phyloP scores from a whole-genome alignment of 2,797 vertebrate species.

The Steatocranus sp. region DNA sequence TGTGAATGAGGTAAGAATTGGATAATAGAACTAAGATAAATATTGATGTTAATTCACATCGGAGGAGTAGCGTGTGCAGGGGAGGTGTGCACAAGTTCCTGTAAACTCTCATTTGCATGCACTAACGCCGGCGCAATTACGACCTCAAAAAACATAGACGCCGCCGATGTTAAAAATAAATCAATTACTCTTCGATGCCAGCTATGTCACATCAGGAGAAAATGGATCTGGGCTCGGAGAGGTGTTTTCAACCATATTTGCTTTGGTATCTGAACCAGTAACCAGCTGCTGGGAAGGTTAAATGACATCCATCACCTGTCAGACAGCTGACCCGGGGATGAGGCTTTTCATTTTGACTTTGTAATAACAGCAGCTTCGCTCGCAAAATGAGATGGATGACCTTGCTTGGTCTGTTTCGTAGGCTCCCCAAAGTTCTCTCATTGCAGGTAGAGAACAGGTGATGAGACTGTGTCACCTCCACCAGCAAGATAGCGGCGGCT shows the following conservation, averaged over 20 bases:
- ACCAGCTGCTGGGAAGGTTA: slow-evolving; percentile 63
- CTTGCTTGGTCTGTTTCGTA: slow-evolving; percentile 30
- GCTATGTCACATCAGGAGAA: slow-evolving; percentile 8
- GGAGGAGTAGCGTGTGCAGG: slow-evolving; percentile 24
- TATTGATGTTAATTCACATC: slow-evolving; percentile 75
- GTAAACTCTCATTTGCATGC: slow-evolving; percentile 71
- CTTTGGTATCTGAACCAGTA: slow-evolving; percentile 49
- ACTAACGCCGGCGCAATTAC: slow-evolving; percentile 68
- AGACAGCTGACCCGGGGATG: slow-evolving; percentile 58
- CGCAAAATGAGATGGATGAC: slow-evolving; percentile 70
- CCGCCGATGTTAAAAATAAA: slow-evolving; percentile 52
- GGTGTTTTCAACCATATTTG: slow-evolving; percentile 52
- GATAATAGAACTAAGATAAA: slow-evolving; percentile 82
- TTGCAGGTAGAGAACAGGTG: slow-evolving; percentile 37
- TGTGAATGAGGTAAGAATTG: slow-evolving; percentile 84
- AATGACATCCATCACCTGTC: slow-evolving; percentile 70
- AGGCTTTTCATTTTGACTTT: slow-evolving; percentile 69
- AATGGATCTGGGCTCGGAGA: slow-evolving; percentile 10
- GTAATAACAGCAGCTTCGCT: slow-evolving; percentile 65
- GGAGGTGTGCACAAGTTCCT: slow-evolving; percentile 10
- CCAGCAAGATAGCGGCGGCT: neutral
- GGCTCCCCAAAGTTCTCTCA: slow-evolving; percentile 36
- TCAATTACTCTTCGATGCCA: slow-evolving; percentile 30
- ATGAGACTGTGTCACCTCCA: slow-evolving; percentile 40
- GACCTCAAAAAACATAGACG: slow-evolving; percentile 44